A percentile compares a stretch with the other conserved stretches of the same genome.
These are phyloP conservation scores for Prolemur simus DNA, from an alignment of 2,113 vertebrate species.

Conservation along the genomic window DNA sequence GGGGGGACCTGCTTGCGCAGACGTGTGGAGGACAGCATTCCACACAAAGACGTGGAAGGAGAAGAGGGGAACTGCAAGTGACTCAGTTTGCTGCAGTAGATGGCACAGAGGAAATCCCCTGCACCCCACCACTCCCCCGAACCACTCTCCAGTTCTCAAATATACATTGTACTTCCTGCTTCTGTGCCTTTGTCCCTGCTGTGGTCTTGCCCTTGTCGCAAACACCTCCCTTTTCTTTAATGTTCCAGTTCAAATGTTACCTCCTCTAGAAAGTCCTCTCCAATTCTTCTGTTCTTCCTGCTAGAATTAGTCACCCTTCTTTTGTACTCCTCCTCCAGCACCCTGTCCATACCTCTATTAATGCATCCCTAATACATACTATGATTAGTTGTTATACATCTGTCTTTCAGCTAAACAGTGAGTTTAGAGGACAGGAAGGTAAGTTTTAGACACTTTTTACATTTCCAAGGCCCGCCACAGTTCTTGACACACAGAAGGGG, in stretches of 20 bases:
- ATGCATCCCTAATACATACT: not conserved
- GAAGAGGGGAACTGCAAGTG: no score
- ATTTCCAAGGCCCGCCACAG: not conserved
- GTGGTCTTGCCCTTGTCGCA: not conserved
- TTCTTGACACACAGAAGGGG: not conserved
- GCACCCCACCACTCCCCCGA: not conserved
- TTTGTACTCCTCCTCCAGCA: not conserved
- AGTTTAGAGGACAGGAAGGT: not conserved
- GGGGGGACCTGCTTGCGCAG: not conserved
- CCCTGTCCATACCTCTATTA: not conserved
- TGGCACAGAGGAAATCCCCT: not conserved
- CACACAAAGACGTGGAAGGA: not conserved
- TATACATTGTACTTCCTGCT: rapidly evolving
- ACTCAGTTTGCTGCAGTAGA: not conserved
- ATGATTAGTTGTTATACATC: not conserved
- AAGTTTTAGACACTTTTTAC: not conserved
- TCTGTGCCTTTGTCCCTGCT: not conserved
- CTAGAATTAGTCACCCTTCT: not conserved
- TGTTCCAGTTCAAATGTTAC: not conserved
- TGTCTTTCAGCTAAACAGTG: not conserved
- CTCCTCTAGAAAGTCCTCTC: not conserved
- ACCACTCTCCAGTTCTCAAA: not conserved
- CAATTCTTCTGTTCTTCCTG: not conserved
- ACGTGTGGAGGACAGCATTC: not conserved
- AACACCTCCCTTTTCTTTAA: not conserved